Percentiles rank a stretch among this genome's conserved stretches.
phyloP scores from a whole-genome alignment of 2,113 vertebrate genomes.

The Emberiza fucata region DNA sequence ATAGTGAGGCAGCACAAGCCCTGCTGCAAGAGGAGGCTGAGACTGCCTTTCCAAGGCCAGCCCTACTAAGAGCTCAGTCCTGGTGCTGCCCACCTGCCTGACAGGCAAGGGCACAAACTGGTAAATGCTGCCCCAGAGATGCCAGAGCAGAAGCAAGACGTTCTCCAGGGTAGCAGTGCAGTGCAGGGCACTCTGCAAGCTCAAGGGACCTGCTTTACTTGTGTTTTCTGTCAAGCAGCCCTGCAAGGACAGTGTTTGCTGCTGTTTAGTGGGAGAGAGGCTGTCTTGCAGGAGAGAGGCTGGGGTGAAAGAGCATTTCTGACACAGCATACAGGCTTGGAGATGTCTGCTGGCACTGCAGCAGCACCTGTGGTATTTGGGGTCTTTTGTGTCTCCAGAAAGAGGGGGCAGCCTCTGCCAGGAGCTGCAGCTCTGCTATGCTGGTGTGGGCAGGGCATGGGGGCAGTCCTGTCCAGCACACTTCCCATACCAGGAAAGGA shows the following conservation, averaged over 20 bases:
- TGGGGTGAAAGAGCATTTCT: background rate
- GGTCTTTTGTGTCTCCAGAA: background rate
- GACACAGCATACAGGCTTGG: background rate
- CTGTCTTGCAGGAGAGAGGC: background rate
- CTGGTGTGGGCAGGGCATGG: rapidly evolving
- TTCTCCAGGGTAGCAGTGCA: rapidly evolving
- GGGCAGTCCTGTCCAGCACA: background rate
- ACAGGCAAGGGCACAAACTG: background rate
- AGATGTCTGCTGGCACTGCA: background rate
- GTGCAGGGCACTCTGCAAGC: background rate
- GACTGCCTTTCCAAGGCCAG: background rate
- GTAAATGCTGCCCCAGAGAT: background rate
- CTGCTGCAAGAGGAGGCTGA: background rate
- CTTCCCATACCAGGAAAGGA: background rate
- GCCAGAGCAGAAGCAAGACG: background rate
- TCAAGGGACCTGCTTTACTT: background rate
- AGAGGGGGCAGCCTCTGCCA: background rate
- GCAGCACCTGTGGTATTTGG: background rate
- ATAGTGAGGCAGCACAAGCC: background rate
- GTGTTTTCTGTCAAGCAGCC: background rate
- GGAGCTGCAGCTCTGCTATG: background rate
- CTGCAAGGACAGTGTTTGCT: background rate
- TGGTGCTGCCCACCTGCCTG: background rate
- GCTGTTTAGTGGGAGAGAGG: background rate
- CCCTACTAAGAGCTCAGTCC: background rate